Percentiles rank a stretch among this genome's conserved stretches.
Evolutionary conservation across 2,797 vertebrate genomes (phyloP).

Genomic region (Threskiornis aethiopicus): DNA sequence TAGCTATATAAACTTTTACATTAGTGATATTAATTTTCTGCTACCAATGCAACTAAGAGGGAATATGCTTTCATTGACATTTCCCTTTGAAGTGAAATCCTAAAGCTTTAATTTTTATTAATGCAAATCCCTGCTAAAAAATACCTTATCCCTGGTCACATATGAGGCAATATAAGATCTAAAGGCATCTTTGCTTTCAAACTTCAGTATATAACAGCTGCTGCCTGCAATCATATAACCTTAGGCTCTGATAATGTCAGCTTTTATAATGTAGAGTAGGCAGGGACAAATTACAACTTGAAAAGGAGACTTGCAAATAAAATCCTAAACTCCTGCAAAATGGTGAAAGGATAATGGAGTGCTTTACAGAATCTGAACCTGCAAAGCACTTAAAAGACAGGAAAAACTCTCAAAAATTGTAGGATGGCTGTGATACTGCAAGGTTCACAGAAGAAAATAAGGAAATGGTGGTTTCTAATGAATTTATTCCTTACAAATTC

Average conservation of each 20-base stretch:
- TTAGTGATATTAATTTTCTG: conserved; percentile 30
- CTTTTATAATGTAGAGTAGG: neutral
- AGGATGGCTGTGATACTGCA: neutral
- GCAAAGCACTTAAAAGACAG: neutral
- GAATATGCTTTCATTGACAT: conserved; percentile 27
- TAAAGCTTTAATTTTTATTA: conserved; percentile 59
- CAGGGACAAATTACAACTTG: neutral
- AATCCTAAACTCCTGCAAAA: neutral
- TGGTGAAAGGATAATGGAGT: neutral
- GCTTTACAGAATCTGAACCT: neutral
- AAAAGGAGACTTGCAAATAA: neutral
- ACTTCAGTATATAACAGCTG: neutral
- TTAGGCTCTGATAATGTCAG: neutral
- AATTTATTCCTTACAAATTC: neutral
- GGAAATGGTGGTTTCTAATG: neutral
- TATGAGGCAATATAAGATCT: neutral
- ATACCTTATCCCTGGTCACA: conserved; percentile 45
- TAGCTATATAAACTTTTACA: conserved; percentile 46
- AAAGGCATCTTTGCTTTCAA: conserved; percentile 31
- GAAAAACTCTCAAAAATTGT: neutral
- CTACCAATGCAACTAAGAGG: conserved; percentile 29
- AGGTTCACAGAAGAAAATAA: neutral
- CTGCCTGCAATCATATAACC: neutral
- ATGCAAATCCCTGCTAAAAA: conserved; percentile 50
- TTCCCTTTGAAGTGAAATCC: conserved; percentile 56